Evolutionary conservation across 2,888 invertebrate species (phyloP).

Genomic region (Callyntrura sp.): DNA sequence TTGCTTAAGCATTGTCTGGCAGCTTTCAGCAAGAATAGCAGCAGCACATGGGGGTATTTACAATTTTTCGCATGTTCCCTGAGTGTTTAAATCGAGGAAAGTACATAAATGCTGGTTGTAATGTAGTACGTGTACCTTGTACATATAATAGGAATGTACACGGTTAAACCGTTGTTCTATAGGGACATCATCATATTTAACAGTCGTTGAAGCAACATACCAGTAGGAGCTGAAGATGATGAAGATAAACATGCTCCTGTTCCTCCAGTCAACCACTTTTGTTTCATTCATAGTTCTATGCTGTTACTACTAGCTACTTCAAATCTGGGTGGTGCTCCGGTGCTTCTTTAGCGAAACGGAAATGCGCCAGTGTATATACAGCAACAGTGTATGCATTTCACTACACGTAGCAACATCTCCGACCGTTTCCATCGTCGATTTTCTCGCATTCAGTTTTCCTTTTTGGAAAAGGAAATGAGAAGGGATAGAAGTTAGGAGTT

Average conservation of each 20-base stretch:
- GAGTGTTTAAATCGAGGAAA: too few species aligned
- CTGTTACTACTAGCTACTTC: background rate
- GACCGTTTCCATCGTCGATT: background rate
- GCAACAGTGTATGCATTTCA: background rate
- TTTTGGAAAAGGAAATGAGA: constrained; percentile 18
- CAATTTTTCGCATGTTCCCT: background rate
- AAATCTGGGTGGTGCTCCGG: background rate
- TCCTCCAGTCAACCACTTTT: constrained; percentile 4
- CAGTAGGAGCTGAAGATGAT: too few species aligned
- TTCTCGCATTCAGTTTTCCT: background rate
- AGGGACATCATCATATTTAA: too few species aligned
- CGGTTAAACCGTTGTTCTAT: too few species aligned
- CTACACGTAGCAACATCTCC: background rate
- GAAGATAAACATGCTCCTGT: constrained; percentile 32
- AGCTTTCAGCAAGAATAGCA: background rate
- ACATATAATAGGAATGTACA: too few species aligned
- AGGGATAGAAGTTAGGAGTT: constrained; percentile 16
- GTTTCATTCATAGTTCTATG: constrained; percentile 36
- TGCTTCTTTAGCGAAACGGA: constrained; percentile 23
- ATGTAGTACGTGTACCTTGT: too few species aligned
- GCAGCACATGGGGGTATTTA: background rate
- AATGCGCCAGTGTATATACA: background rate
- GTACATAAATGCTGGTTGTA: too few species aligned
- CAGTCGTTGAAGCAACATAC: too few species aligned
- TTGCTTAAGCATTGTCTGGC: constrained; percentile 8